Conservation (phyloP, 2,113 vertebrate species). For the Sisor rabdophorus region DNA sequence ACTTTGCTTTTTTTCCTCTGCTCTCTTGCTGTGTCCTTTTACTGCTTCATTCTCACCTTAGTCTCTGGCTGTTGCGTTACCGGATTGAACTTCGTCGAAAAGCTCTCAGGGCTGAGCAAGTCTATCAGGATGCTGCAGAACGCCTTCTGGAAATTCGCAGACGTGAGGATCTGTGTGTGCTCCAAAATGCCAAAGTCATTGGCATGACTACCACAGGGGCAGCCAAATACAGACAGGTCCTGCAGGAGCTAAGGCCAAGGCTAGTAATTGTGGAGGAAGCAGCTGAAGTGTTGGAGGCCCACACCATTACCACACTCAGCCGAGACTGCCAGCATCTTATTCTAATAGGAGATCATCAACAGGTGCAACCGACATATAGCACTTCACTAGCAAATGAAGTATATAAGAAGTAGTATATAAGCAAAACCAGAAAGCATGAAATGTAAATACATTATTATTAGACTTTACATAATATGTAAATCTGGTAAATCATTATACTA, state of each 20-base stretch:
- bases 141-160: conserved; percentile 76
- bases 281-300: conserved; percentile 91
- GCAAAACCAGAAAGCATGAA: neutral
- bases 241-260: conserved; percentile 76
- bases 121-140: conserved; percentile 77
- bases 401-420: neutral
- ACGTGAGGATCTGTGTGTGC: conserved; percentile 74
- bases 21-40: neutral
- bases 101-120: conserved; percentile 62
- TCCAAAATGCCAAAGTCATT: conserved; percentile 76
- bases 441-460: neutral
- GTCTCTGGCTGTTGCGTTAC: conserved; percentile 76
- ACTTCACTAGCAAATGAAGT: neutral
- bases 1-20: neutral
- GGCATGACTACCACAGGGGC: conserved; percentile 98
- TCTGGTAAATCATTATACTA: neutral
- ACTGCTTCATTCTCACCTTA: conserved; percentile 11
- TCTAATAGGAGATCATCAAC: conserved; percentile 95
- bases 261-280: conserved; percentile 93
- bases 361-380: conserved; percentile 66
- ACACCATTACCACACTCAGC: conserved; percentile 87
- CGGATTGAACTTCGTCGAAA: conserved; percentile 65
- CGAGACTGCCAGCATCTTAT: conserved; percentile 88
- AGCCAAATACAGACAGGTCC: conserved; percentile 80
- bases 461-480: neutral